Percentiles rank a stretch among this genome's conserved stretches.
phyloP scores from a whole-genome alignment of 2,797 vertebrate species.

The Podarcis siculus region DNA sequence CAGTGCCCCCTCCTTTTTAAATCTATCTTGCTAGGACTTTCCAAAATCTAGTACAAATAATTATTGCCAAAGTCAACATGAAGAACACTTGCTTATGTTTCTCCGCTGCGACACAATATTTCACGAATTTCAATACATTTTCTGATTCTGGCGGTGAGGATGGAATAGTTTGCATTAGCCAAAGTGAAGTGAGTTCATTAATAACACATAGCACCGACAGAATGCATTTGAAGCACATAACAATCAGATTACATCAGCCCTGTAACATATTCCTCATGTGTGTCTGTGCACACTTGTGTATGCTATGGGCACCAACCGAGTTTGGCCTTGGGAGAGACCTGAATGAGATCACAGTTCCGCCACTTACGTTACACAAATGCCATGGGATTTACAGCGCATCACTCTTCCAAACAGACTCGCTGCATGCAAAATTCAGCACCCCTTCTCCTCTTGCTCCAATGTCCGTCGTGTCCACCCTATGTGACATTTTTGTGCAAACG shows the following conservation, averaged over 20 bases:
- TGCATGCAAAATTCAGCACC: neutral
- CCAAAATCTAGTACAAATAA: too few species aligned
- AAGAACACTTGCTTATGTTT: too few species aligned
- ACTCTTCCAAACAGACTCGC: slow-evolving; percentile 55
- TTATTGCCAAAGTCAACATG: too few species aligned
- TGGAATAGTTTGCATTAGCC: neutral
- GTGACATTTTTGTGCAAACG: neutral
- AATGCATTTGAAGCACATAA: neutral
- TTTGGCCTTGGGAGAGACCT: neutral
- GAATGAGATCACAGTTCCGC: neutral
- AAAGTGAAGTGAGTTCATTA: neutral
- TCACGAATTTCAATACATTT: neutral
- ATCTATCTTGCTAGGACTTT: too few species aligned
- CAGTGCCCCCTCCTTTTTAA: too few species aligned
- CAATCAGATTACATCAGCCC: neutral
- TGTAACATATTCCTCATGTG: neutral
- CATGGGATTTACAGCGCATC: slow-evolving; percentile 60
- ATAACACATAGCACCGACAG: neutral
- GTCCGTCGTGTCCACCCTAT: slow-evolving; percentile 2
- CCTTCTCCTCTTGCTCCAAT: neutral
- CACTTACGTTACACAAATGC: neutral
- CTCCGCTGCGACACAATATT: too few species aligned
- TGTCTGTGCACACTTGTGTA: neutral
- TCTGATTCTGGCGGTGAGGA: neutral
- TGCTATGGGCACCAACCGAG: neutral